Conservation (phyloP, 2,888 invertebrate genomes). For the Synergus gifuensis region DNA sequence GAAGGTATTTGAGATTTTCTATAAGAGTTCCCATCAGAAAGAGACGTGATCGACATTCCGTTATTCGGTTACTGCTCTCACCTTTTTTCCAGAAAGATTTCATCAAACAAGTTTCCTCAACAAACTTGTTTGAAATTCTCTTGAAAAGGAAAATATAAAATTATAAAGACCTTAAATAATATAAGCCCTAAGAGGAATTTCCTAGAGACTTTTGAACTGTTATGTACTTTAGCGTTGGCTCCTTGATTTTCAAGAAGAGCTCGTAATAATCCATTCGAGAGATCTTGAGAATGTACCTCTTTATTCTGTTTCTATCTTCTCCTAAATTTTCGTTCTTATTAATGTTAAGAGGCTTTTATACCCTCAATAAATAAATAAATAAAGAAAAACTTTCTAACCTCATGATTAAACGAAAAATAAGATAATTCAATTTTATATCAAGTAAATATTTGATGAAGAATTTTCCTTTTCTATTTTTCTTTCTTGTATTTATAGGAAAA, state of each 20-base stretch:
- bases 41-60: constrained; percentile 18
- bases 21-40: constrained; percentile 13
- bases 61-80: not conserved
- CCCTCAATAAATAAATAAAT: not conserved
- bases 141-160: not conserved
- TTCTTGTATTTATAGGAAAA: not conserved
- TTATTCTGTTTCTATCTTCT: not conserved
- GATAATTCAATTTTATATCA: not conserved
- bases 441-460: not conserved
- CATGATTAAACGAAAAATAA: not conserved
- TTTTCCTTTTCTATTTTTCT: not conserved
- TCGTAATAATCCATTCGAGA: not conserved
- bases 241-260: not conserved
- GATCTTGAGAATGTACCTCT: not conserved
- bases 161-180: not conserved
- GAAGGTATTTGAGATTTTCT: constrained; percentile 25
- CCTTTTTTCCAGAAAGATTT: not conserved
- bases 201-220: not conserved
- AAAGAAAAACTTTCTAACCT: not conserved
- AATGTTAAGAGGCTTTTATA: constrained; percentile 3
- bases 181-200: not conserved
- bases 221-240: not conserved
- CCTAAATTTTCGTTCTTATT: constrained; percentile 3
- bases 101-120: not conserved
- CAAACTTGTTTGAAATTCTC: too few relatives aligned